phyloP scores from a whole-genome alignment of 2,888 invertebrate genomes.

The Neocrepidodera transversa region DNA sequence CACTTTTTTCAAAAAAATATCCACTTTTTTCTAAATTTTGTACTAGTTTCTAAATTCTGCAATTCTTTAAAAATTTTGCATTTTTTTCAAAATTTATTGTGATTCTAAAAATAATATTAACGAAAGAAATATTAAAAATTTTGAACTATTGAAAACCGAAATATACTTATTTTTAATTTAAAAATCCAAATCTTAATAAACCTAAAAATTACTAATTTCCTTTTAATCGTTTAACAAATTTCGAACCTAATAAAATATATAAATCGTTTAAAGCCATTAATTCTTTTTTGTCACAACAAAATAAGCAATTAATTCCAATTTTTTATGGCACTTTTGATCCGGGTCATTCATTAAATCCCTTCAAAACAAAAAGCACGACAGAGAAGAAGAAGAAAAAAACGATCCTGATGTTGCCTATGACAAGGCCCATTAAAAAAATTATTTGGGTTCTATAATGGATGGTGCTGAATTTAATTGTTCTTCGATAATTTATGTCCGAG shows the following conservation, averaged over 20 bases:
- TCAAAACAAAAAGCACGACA: constrained; percentile 22
- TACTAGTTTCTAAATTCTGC: too few relatives aligned
- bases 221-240: too few relatives aligned
- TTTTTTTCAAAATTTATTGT: too few relatives aligned
- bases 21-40: too few relatives aligned
- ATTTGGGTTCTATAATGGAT: constrained; percentile 40
- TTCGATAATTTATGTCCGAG: constrained; percentile 37
- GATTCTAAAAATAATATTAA: too few relatives aligned
- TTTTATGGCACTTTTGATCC: constrained; percentile 32
- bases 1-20: too few relatives aligned
- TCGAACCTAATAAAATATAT: constrained; percentile 23
- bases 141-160: too few relatives aligned
- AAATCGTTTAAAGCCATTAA: constrained; percentile 24
- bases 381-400: constrained; percentile 26
- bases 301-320: constrained; percentile 35
- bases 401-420: constrained; percentile 35
- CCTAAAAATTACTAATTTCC: too few relatives aligned
- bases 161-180: too few relatives aligned
- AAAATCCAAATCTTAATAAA: too few relatives aligned
- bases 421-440: constrained; percentile 39
- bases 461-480: constrained; percentile 41
- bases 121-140: too few relatives aligned
- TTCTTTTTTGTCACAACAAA: constrained; percentile 28
- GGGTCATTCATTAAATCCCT: constrained; percentile 33
- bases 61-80: too few relatives aligned